Evolutionary conservation across 2,113 vertebrate genomes (phyloP).

Genomic region (Lepisosteus osseus): DNA sequence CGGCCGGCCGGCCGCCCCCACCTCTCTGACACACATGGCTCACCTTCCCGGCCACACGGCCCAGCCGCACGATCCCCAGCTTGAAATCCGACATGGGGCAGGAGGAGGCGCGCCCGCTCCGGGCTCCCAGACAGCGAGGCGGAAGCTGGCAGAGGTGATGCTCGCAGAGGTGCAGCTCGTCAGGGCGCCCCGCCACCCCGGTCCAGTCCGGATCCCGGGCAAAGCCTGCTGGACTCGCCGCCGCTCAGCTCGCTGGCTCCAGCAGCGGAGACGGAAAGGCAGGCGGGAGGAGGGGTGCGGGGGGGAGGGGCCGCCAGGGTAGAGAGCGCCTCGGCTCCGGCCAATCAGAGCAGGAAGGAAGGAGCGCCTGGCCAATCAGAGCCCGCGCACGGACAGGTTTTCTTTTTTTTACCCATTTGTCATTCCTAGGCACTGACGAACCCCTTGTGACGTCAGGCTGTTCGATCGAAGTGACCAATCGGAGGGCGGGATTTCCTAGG

Average conservation of each 20-base stretch:
- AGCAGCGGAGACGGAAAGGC: conserved; percentile 57
- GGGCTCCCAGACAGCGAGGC: conserved; percentile 19
- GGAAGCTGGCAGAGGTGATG: conserved; percentile 27
- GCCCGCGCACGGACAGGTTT: not conserved
- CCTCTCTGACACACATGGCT: conserved; percentile 68
- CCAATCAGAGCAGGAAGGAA: conserved; percentile 31
- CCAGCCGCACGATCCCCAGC: conserved; percentile 90
- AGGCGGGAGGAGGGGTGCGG: conserved; percentile 36
- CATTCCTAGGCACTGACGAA: conserved; percentile 22
- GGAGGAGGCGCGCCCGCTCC: conserved; percentile 20
- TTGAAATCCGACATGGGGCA: conserved; percentile 90
- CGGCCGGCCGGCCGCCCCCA: conserved; percentile 32
- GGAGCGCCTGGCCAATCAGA: conserved; percentile 45
- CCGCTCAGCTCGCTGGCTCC: conserved; percentile 53
- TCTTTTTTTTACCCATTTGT: not conserved
- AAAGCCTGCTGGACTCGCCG: conserved; percentile 34
- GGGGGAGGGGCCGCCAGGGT: conserved; percentile 28
- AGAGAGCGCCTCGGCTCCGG: conserved; percentile 9
- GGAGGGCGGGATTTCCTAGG: not conserved
- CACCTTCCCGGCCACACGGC: conserved; percentile 96
- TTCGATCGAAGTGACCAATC: conserved; percentile 38
- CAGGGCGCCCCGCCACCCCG: conserved; percentile 57
- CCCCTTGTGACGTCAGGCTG: conserved; percentile 4
- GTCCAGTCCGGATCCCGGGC: conserved; percentile 40
- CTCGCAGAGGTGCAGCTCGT: conserved; percentile 32